A percentile compares a stretch with the other conserved stretches of the same genome.
These are phyloP conservation scores for Chaetophractus vellerosus DNA, from an alignment of 2,797 vertebrate genomes.

Conservation along the genomic window DNA sequence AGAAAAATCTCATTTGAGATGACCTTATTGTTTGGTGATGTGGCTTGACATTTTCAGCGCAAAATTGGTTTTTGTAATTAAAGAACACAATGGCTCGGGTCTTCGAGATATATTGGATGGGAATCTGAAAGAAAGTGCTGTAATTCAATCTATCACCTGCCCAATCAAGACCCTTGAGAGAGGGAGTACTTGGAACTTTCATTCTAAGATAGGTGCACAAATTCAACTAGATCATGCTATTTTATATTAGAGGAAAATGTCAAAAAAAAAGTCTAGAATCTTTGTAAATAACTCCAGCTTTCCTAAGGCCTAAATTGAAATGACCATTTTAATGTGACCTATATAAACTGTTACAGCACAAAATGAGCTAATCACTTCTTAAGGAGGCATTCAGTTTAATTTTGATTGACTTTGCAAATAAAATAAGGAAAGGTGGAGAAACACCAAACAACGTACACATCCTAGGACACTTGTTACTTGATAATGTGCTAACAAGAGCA, in stretches of 20 bases:
- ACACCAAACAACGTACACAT: neutral
- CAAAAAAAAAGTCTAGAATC: slow-evolving; percentile 14
- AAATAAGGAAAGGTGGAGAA: slow-evolving; percentile 59
- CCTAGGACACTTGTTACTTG: slow-evolving; percentile 19
- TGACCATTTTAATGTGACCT: slow-evolving; percentile 12
- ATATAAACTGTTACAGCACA: slow-evolving; percentile 57
- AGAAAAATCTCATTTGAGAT: slow-evolving; percentile 91
- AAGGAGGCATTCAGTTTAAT: slow-evolving; percentile 55
- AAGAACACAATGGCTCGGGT: slow-evolving; percentile 89
- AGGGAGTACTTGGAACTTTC: slow-evolving; percentile 85
- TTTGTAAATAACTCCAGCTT: slow-evolving; percentile 43
- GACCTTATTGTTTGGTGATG: slow-evolving; percentile 91
- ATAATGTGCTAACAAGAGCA: slow-evolving; percentile 15
- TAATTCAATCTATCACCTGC: slow-evolving; percentile 90
- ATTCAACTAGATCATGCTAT: slow-evolving; percentile 66
- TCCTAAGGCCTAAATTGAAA: slow-evolving; percentile 12
- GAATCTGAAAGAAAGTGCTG: slow-evolving; percentile 87
- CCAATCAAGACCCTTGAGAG: slow-evolving; percentile 88
- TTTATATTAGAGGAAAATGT: slow-evolving; percentile 41
- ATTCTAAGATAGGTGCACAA: slow-evolving; percentile 83
- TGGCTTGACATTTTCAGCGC: slow-evolving; percentile 92
- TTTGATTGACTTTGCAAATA: slow-evolving; percentile 39
- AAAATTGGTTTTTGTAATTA: slow-evolving; percentile 92
- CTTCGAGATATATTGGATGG: slow-evolving; percentile 91
- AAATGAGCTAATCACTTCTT: slow-evolving; percentile 52